Base-by-base conservation (phyloP, 92 coral and sea anemone genomes). In the Meandrina meandrites region DNA sequence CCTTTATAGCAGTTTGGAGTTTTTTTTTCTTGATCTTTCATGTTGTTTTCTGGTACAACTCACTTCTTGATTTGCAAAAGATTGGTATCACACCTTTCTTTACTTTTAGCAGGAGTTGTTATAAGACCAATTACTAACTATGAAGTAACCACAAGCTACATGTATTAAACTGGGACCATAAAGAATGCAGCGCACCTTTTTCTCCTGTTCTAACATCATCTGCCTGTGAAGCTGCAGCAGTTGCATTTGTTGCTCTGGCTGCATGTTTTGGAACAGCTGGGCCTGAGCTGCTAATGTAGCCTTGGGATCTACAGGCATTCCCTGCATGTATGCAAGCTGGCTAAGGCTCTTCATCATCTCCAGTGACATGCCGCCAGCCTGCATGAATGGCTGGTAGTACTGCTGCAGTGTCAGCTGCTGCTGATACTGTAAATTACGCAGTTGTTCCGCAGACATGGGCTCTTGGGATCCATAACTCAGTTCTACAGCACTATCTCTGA, bases 191-290 rank as follows among this genome's bases (percentile, higher is more conserved):
- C 82, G 10, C 37, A 88, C 88, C 90, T 92, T 89, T 79, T 86
- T 88, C 48, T 88, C 95, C 32, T 89, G 93, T 60, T 88, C 79
- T 53, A 87, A 48, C 60, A 82, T 54, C 82, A 60, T 75, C 76
- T 88, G 88, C 64, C 84, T 87, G 24, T 92, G 95, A 31, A 83
- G 86, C 47, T 90, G 95, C 56, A 89, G 32, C 80, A 83, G 74
- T 47, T 79, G 90, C 82, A 91, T 75, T 75, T 89, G 94, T 27
- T 88, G 92, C 67, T 92, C 94, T 36, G 94, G 92, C 40, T 81
- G 79, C 90, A 88, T 89, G 75, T 53, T 34, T 48, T 56, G 70
- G 8, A 87, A 42, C 79, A 92, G 68, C 69, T 89, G 88, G 66
- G 90, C 83, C 35, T 37, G 95, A 17, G 79, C 90, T 16, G 87